phyloP scores from a whole-genome alignment of 2,888 invertebrate genomes.

The Drosophila suboccidentalis region DNA sequence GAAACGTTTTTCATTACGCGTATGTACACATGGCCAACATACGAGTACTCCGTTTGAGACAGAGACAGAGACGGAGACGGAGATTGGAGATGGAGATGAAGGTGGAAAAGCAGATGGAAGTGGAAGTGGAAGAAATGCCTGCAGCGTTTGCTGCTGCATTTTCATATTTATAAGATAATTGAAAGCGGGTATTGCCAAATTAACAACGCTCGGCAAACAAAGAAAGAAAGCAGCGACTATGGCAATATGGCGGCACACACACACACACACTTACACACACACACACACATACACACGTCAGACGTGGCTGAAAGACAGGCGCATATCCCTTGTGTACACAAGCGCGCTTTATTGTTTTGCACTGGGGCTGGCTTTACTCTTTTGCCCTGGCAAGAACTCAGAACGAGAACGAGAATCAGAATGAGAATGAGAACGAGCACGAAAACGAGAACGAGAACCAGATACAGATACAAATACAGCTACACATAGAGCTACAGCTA shows the following conservation, averaged over 20 bases:
- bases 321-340: constrained; percentile 84
- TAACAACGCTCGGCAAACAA: constrained; percentile 83
- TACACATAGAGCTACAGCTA: no score
- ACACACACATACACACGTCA: constrained; percentile 29
- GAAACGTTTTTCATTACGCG: constrained; percentile 76
- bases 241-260: constrained; percentile 67
- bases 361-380: constrained; percentile 67
- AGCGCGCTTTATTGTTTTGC: constrained; percentile 83
- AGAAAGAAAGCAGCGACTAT: constrained; percentile 60
- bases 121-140: constrained; percentile 45
- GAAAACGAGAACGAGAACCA: constrained; percentile 8
- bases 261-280: constrained; percentile 34
- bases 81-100: neutral
- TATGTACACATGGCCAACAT: constrained; percentile 34
- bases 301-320: constrained; percentile 68
- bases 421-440: constrained; percentile 11
- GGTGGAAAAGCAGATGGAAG: constrained; percentile 2
- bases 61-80: constrained; percentile 7
- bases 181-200: constrained; percentile 85
- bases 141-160: constrained; percentile 80
- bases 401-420: constrained; percentile 10
- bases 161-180: constrained; percentile 85
- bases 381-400: constrained; percentile 47
- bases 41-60: constrained; percentile 24
- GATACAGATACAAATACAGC: constrained; percentile 6